Conservation (phyloP, 1,140 invertebrate genomes). For the Musca domestica region DNA sequence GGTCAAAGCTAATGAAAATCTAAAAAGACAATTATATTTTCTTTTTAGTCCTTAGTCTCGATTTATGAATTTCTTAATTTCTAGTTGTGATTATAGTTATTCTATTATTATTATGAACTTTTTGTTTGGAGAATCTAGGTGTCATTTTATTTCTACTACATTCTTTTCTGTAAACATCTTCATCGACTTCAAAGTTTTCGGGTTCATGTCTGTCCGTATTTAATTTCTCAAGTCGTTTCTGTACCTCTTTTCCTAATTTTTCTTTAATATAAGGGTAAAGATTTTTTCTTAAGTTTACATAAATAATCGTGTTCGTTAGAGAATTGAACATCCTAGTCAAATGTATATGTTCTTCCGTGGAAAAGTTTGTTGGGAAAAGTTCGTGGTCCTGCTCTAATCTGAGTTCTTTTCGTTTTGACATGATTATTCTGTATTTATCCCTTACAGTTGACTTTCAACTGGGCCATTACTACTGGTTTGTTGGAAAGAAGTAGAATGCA, state of each 20-base stretch:
- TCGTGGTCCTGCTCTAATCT: not conserved
- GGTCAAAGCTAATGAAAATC: not conserved
- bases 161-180: not conserved
- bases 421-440: not conserved
- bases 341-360: not conserved
- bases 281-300: not conserved
- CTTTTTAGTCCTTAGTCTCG: not conserved
- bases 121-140: no score
- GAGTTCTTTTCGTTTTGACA: not conserved
- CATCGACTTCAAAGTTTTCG: not conserved
- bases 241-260: not conserved
- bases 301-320: no score
- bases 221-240: no score
- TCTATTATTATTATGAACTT: no score
- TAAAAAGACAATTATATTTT: slow-evolving; percentile 6
- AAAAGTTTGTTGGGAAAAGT: no score
- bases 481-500: not conserved
- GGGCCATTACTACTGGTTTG: not conserved
- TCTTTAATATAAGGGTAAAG: not conserved
- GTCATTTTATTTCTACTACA: slow-evolving; percentile 10
- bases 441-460: not conserved
- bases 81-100: no score
- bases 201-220: not conserved
- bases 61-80: slow-evolving; percentile 9
- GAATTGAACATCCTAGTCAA: not conserved